Evolutionary conservation across 1,140 invertebrate species (phyloP), one percentile per base, ranked within the genome.

Genomic region (Drosophila parvula): DNA sequence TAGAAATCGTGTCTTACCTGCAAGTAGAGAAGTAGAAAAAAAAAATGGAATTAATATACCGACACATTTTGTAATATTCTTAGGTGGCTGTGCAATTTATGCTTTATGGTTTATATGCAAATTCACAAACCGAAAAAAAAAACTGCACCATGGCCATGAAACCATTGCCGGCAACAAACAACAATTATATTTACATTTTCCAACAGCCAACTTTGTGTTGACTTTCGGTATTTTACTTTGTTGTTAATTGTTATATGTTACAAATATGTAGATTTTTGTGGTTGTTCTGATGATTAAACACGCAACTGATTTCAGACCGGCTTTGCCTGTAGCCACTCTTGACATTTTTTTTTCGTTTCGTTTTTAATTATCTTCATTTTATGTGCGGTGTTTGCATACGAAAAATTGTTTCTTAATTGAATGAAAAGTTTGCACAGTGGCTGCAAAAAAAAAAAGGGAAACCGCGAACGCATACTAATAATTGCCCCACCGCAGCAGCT

Each of bases 41-140:
- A 56, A 56, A 28, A 74, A 22, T 7, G 12, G 9, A 28, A 36
- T 79, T 74, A 80, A 74, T 80, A 71, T 53, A 81, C 28, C 28
- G 55, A 59, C 51, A 65, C 27, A 58, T 62, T 62, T 47, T 45
- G 61, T 43, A 44, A 76, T 64, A 48, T 51, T 60, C 40, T 38
- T 10, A 3, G 8, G 63, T 55, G 51, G 56, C 51, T 44, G 27
- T 67, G 78, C 65, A 79, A 51, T 83, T 79, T 68, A 68, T 84
- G 78, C 79, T 81, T 79, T 62, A n/a, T n/a, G n/a, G 80, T 75
- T 68, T 64, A 80, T 84, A 83, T 81, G 82, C 70, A 81, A 85
- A 85, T 81, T 48, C 48, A 64, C 63, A 69, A 82, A 63, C 62
- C 32, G 38, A 48, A 41, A 28, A 62, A 75, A 81, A 28, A 59